phyloP scores from a whole-genome alignment of 2,797 vertebrate species.

The Cossypha polioptera region DNA sequence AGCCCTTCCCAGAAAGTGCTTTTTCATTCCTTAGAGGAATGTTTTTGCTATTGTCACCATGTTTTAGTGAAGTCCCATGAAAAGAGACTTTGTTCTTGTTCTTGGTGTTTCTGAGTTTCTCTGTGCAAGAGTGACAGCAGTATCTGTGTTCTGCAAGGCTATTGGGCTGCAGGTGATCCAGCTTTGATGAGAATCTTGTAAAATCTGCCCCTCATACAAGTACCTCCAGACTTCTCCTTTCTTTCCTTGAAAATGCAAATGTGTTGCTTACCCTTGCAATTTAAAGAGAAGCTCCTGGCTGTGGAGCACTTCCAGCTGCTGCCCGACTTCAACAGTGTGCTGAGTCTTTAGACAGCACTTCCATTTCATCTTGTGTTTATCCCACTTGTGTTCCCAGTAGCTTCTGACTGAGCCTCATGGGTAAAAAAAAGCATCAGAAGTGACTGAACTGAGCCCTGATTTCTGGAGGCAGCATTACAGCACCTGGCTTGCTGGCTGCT shows the following conservation, averaged over 20 bases:
- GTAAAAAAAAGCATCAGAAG: neutral
- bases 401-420: neutral
- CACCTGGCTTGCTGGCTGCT: neutral
- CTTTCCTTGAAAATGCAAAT: neutral
- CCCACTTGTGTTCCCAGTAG: neutral
- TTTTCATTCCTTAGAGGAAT: neutral
- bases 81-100: neutral
- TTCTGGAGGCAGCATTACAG: neutral
- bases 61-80: neutral
- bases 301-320: neutral
- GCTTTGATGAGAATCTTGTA: neutral
- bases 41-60: neutral
- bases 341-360: neutral
- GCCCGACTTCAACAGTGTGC: neutral
- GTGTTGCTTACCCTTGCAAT: neutral
- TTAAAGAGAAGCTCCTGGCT: neutral
- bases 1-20: neutral
- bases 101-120: neutral
- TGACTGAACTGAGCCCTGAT: neutral
- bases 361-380: neutral
- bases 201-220: neutral
- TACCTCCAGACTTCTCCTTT: neutral
- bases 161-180: neutral
- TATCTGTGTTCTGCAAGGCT: neutral
- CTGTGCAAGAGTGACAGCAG: neutral